A percentile compares a stretch with the other conserved stretches of the same genome.
Conservation (phyloP, 2,797 vertebrate species). For the Cossypha dichroa region DNA sequence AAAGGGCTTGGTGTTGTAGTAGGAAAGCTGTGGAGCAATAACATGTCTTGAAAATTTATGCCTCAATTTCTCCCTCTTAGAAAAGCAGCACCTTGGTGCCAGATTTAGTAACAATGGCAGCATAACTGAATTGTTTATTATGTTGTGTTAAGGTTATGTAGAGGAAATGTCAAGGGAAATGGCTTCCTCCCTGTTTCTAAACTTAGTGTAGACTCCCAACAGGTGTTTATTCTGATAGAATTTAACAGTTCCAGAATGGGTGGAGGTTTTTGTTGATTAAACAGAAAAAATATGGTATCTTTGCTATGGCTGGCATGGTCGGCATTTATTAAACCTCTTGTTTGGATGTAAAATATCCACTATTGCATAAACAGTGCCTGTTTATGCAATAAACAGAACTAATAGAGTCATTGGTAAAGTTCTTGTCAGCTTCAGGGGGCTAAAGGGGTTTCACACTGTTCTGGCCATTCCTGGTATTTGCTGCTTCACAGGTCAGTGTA, state of each 20-base stretch:
- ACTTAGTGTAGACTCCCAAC: background rate
- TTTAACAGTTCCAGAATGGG: background rate
- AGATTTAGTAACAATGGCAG: background rate
- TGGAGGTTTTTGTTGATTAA: background rate
- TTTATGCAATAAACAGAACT: no score
- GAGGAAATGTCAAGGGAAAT: conserved; percentile 35
- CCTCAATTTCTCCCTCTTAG: background rate
- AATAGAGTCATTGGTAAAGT: background rate
- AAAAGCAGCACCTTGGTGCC: background rate
- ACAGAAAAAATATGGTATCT: background rate
- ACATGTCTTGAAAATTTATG: background rate
- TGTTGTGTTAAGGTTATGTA: background rate
- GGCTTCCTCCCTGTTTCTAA: background rate
- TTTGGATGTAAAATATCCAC: background rate
- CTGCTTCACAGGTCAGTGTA: background rate
- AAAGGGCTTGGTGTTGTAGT: background rate
- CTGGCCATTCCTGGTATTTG: conserved; percentile 1
- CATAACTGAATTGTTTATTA: conserved; percentile 6
- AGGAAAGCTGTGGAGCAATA: background rate
- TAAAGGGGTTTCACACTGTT: background rate
- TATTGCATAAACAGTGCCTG: background rate
- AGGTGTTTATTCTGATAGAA: background rate
- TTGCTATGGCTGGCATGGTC: background rate
- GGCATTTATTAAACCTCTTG: background rate
- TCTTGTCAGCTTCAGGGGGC: background rate